phyloP scores from a whole-genome alignment of 2,797 vertebrate genomes.

The Sebastes steindachneri region DNA sequence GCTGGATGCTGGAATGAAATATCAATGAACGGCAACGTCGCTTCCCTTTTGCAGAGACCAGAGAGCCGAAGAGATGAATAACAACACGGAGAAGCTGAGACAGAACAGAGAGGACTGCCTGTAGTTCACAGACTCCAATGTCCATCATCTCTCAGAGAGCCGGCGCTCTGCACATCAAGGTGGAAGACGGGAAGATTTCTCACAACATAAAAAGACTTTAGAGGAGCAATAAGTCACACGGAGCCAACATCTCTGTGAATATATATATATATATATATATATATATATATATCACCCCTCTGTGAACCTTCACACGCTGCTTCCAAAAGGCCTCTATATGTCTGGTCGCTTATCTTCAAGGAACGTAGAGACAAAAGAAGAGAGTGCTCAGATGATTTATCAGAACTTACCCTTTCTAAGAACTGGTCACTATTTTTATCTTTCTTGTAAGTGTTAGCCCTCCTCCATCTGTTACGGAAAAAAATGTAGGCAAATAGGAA shows the following conservation, averaged over 20 bases:
- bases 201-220: constrained; percentile 40
- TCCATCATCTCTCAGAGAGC: constrained; percentile 59
- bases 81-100: constrained; percentile 18
- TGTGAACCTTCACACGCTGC: constrained; percentile 14
- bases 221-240: constrained; percentile 42
- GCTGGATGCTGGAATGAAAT: constrained; percentile 17
- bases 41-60: constrained; percentile 43
- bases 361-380: constrained; percentile 3
- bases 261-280: background rate
- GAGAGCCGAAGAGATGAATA: constrained; percentile 36
- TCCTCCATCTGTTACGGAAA: background rate
- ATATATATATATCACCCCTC: constrained; percentile 1
- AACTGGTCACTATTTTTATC: background rate
- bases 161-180: constrained; percentile 53
- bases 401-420: background rate
- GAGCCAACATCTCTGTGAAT: constrained; percentile 27
- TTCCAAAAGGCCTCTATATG: background rate
- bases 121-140: constrained; percentile 49
- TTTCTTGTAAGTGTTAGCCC: background rate
- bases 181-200: constrained; percentile 45
- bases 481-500: background rate
- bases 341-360: constrained; percentile 4
- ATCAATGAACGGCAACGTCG: constrained; percentile 29
- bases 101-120: constrained; percentile 51
- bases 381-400: background rate